Percentiles rank a stretch among this genome's conserved stretches.
Evolutionary conservation across 2,113 vertebrate genomes (phyloP).

Genomic region (Myotis lucifugus): DNA sequence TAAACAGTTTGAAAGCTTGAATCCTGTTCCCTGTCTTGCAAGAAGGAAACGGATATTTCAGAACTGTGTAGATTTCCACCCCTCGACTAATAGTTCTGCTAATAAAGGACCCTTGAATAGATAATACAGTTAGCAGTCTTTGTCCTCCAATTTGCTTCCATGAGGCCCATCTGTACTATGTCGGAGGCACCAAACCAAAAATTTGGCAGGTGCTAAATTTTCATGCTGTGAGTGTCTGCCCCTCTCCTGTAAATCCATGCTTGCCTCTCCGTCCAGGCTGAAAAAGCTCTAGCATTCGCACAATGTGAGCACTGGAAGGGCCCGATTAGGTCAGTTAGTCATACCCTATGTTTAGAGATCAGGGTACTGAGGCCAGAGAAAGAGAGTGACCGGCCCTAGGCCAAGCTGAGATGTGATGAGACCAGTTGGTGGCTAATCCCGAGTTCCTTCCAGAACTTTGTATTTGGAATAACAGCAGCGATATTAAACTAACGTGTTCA

Average conservation of each 20-base stretch:
- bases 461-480: not conserved
- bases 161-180: constrained; percentile 48
- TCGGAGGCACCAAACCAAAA: constrained; percentile 45
- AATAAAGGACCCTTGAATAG: constrained; percentile 73
- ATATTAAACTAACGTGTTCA: not conserved
- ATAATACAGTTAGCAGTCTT: constrained; percentile 72
- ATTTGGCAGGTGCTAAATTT: constrained; percentile 61
- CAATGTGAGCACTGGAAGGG: not conserved
- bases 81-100: constrained; percentile 65
- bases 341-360: not conserved
- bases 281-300: not conserved
- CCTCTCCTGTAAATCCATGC: not conserved
- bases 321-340: not conserved
- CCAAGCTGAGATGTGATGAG: not conserved
- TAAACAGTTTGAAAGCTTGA: constrained; percentile 84
- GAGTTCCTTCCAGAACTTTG: not conserved
- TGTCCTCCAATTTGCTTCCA: constrained; percentile 68
- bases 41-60: constrained; percentile 83
- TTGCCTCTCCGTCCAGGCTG: not conserved
- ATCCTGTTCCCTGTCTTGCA: constrained; percentile 82
- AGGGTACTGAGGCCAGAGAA: not conserved
- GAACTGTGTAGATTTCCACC: constrained; percentile 51
- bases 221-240: not conserved
- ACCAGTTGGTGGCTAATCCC: not conserved
- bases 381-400: not conserved